Evolutionary conservation across 1,140 invertebrate species (phyloP).

Genomic region (Drosophila guanche): DNA sequence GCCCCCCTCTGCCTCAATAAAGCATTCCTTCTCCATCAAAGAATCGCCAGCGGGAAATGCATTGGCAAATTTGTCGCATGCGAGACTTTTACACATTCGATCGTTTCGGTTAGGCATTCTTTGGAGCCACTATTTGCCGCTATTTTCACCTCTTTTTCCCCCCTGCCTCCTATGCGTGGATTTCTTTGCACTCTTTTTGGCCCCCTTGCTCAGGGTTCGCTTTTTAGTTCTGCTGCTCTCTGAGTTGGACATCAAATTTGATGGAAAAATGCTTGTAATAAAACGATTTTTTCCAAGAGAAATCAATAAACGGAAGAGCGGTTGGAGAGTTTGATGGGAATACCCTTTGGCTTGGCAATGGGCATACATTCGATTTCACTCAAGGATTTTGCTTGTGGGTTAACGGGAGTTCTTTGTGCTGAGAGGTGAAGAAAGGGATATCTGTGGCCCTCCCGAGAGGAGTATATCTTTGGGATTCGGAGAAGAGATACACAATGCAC

Average conservation of each 20-base stretch:
- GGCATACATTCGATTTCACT: conserved; percentile 26
- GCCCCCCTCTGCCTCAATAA: neutral
- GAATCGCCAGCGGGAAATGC: conserved; percentile 14
- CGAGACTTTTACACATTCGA: conserved; percentile 57
- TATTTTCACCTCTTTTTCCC: neutral
- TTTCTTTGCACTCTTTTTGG: neutral
- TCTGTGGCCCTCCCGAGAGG: too few relatives aligned
- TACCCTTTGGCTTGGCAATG: neutral
- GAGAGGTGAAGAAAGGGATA: too few relatives aligned
- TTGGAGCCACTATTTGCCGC: neutral
- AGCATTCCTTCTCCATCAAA: neutral
- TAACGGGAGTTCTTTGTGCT: conserved; percentile 49
- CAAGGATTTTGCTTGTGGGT: conserved; percentile 2
- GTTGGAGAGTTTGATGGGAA: neutral
- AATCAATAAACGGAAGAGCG: conserved; percentile 26
- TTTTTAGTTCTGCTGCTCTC: neutral
- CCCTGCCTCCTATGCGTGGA: too few relatives aligned
- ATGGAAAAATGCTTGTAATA: conserved; percentile 60
- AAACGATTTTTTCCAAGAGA: conserved; percentile 58
- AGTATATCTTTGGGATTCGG: too few relatives aligned
- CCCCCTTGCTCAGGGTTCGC: neutral
- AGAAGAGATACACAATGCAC: neutral
- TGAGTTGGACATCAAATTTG: conserved; percentile 52
- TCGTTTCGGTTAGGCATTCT: conserved; percentile 26
- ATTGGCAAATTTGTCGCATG: conserved; percentile 74